phyloP scores from a whole-genome alignment of 2,113 vertebrate species.

The Apistogramma diplotaenia region DNA sequence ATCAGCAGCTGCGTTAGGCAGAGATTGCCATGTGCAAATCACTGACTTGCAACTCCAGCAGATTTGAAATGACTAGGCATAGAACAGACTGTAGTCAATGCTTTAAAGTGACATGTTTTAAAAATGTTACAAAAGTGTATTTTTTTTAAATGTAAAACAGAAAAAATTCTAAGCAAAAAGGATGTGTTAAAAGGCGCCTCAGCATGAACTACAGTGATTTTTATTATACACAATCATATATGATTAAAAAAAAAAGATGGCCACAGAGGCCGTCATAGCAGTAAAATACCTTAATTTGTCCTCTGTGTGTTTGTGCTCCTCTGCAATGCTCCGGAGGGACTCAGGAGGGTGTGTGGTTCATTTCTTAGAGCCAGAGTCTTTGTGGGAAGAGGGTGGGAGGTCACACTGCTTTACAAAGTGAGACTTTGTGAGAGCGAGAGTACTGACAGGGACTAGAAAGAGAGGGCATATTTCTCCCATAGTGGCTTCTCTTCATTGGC shows the following conservation, averaged over 20 bases:
- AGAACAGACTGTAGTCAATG: not conserved
- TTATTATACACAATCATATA: not conserved
- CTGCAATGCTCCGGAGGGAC: not conserved
- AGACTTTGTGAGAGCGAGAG: no score
- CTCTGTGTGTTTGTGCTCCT: not conserved
- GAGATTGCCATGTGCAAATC: no score
- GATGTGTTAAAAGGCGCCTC: not conserved
- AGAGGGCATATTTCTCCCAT: no score
- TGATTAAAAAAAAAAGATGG: no score
- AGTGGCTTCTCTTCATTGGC: no score
- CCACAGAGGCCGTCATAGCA: constrained; percentile 75
- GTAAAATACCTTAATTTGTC: constrained; percentile 74
- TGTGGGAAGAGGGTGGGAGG: not conserved
- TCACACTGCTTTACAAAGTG: not conserved
- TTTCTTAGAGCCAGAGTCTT: not conserved
- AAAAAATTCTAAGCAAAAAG: not conserved
- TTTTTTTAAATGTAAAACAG: no score
- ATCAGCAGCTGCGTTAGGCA: no score
- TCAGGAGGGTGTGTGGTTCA: not conserved
- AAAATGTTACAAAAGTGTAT: not conserved
- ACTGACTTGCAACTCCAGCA: no score
- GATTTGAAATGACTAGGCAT: no score
- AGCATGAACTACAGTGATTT: not conserved
- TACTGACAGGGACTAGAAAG: no score
- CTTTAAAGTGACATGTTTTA: not conserved